Evolutionary conservation across 2,888 invertebrate species (phyloP), one percentile per base, ranked within the genome.

Genomic region (Tillus elongatus): DNA sequence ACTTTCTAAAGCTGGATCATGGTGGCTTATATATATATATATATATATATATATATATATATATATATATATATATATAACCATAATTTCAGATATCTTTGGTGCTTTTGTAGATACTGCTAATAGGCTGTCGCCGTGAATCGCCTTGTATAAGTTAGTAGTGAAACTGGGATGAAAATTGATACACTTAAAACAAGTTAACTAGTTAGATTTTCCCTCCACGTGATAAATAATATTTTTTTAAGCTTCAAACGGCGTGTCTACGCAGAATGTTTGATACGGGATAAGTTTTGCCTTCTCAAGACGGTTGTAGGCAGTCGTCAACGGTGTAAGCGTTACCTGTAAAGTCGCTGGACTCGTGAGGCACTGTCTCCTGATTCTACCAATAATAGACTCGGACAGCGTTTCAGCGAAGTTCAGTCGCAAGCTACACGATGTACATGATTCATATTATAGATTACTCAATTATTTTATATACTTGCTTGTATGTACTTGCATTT

Each of bases 391-490:
- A 19, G 6, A n/a, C 6, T 19, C 6, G 6, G 24, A 19, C n/a
- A 19, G n/a, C 6, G n/a, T 35, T 8, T 10, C 2, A 10, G 4
- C 11, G 10, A 28, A n/a, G 24, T 19, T n/a, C 24, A 52, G 57
- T 58, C 60, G 57, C 58, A 60, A 63, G 64, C 64, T 64, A 65
- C 64, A 64, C 61, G 58, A 62, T 65, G 66, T 66, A 66, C 63
- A 66, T 65, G 65, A 66, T 59, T 61, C 55, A 57, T 56, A 58
- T 54, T 51, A 59, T 58, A 61, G 61, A 63, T 61, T 60, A 60
- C 56, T 63, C 56, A 63, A 60, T 66, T 66, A 65, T 66, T 66
- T 66, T 66, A 60, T 64, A 66, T 66, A 66, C 65, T 65, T 63
- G 65, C 66, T 65, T 66, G 57, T 61, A 59, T 54, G 60, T 63